Base-by-base conservation (phyloP, 2,888 invertebrate species). In the Drosophila borborema region DNA sequence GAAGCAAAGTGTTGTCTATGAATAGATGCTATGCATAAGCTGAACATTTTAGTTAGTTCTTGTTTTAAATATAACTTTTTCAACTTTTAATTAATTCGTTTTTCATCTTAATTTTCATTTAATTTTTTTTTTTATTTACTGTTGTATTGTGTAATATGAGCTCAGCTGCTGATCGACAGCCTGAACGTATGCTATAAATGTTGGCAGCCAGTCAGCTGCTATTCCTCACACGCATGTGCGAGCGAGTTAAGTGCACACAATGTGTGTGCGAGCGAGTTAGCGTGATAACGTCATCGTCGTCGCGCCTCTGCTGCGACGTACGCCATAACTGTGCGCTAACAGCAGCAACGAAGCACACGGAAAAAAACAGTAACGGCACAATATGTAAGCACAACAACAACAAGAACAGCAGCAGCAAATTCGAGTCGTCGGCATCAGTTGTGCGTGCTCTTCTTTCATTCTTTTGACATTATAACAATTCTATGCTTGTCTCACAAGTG, bases 171-270 rank as follows among this genome's bases (percentile, higher is more conserved):
- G 18, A 38, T 14, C 2, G 41, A 8, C 41, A 12, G 72, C 83
- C 83, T 28, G 61, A 83, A 78, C 77, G 81, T 83, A 86, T 81
- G 84, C 86, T 58, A 51, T 49, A n/a, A 20, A 31, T 20, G 34
- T 34, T 6, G 7, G 31, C 9, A 31, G 43, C 3, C 51, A 23
- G 55, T 16, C 55, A 74, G 51, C 65, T 70, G 74, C 14, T 49
- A 31, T 18, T 10, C n/a, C 45, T 59, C 34, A 61, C 54, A 79
- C 69, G 74, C 80, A 79, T 69, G 70, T 79, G 77, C 77, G 60
- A 68, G 82, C 43, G 64, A 43, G 36, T 62, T 65, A 59, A 59
- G 18, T 28, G 23, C 56, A 54, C 14, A 56, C 43, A 46, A 56
- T 48, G 75, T 45, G 64, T 61, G 74, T 66, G 71, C 55, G 80